Evolutionary conservation across 2,113 vertebrate species (phyloP).

Genomic region (Pomatorhinus ruficollis): DNA sequence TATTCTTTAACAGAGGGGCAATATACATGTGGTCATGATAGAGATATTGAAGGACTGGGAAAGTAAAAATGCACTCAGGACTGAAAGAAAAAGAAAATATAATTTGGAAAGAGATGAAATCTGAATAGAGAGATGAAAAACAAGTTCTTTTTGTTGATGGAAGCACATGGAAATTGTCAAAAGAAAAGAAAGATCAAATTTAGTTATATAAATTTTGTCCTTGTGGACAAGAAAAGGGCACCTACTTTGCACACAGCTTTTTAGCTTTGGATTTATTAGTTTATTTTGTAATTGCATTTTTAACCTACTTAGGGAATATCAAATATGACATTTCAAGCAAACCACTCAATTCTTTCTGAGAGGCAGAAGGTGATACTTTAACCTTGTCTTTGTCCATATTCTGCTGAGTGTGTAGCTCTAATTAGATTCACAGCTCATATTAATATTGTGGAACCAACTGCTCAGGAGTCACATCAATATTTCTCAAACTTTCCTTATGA

Average conservation of each 20-base stretch:
- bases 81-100: neutral
- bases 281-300: neutral
- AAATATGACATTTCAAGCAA: neutral
- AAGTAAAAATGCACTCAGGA: neutral
- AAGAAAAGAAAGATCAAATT: neutral
- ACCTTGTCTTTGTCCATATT: conserved; percentile 35
- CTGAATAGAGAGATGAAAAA: neutral
- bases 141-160: neutral
- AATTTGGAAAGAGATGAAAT: neutral
- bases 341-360: neutral
- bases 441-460: neutral
- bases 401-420: neutral
- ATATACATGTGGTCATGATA: neutral
- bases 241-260: neutral
- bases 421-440: conserved; percentile 25
- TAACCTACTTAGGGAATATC: neutral
- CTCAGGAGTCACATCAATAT: conserved; percentile 3
- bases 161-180: neutral
- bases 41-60: neutral
- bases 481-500: neutral
- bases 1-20: neutral
- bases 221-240: neutral
- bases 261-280: neutral
- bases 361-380: neutral
- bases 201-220: neutral